Percentiles rank a stretch among this genome's conserved stretches.
Conservation (phyloP, 2,888 invertebrate genomes). For the Pristionchus entomophagus region DNA sequence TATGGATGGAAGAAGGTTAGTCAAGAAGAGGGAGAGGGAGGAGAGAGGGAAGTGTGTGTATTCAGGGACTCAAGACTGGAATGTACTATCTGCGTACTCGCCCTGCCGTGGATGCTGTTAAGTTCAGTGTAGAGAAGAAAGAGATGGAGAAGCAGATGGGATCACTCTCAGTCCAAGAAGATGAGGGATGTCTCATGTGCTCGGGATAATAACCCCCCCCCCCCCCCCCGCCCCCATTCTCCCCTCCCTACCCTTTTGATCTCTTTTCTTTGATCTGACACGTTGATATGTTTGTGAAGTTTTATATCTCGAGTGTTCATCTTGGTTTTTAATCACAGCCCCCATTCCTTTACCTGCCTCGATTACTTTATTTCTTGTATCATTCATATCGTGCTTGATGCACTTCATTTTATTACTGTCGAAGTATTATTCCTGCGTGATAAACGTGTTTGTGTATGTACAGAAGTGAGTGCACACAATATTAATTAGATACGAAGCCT, state of each 20-base stretch:
- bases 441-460: too few relatives aligned
- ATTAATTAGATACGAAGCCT: too few relatives aligned
- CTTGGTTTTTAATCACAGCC: neutral
- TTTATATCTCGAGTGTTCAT: neutral
- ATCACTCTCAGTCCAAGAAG: constrained; percentile 45
- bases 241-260: neutral
- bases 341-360: neutral
- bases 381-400: constrained; percentile 33
- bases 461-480: too few relatives aligned
- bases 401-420: neutral
- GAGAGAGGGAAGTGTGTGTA: neutral
- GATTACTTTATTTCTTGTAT: neutral
- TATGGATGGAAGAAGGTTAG: constrained; percentile 90
- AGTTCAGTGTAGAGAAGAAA: constrained; percentile 96
- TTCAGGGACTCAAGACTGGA: constrained; percentile 93
- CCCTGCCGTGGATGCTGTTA: constrained; percentile 95
- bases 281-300: neutral
- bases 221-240: neutral
- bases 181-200: constrained; percentile 74
- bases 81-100: constrained; percentile 98
- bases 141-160: constrained; percentile 75
- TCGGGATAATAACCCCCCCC: constrained; percentile 60
- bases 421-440: too few relatives aligned
- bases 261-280: neutral
- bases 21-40: neutral